These are phyloP conservation scores for Caenorhabditis zanzibari DNA, from an alignment of 2,888 invertebrate species.

Conservation along the genomic window DNA sequence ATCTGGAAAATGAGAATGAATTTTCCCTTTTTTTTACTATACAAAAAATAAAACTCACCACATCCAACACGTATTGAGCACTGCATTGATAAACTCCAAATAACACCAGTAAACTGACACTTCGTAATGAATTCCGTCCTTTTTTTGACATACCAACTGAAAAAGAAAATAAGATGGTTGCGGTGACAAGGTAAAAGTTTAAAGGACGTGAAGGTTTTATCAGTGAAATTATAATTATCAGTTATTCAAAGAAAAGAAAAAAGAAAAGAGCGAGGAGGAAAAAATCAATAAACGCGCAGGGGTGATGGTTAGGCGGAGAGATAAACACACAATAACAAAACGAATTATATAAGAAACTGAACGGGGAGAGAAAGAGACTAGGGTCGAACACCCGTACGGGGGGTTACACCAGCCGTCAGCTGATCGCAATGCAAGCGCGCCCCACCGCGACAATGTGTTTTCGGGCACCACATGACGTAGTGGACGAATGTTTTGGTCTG, in stretches of 20 bases:
- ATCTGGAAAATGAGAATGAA: slow-evolving; percentile 64
- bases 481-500: slow-evolving; percentile 34
- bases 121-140: slow-evolving; percentile 26
- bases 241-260: not conserved
- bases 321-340: slow-evolving; percentile 38
- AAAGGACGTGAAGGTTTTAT: not conserved
- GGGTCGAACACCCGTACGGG: not conserved
- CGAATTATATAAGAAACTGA: slow-evolving; percentile 34
- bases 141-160: slow-evolving; percentile 34
- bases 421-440: slow-evolving; percentile 53
- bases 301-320: not conserved
- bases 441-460: slow-evolving; percentile 32
- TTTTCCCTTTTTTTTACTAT: too few species aligned
- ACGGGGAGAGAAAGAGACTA: slow-evolving; percentile 6
- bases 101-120: slow-evolving; percentile 12
- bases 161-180: slow-evolving; percentile 1
- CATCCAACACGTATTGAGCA: slow-evolving; percentile 70
- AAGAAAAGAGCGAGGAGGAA: slow-evolving; percentile 5
- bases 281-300: slow-evolving; percentile 27
- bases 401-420: slow-evolving; percentile 42
- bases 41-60: slow-evolving; percentile 65
- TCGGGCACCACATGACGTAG: slow-evolving; percentile 37
- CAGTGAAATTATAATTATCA: slow-evolving; percentile 2
- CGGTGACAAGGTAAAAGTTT: not conserved
- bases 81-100: slow-evolving; percentile 25